These are phyloP conservation scores for Sebastes vulpes DNA, from an alignment of 2,797 vertebrate genomes.

Conservation along the genomic window DNA sequence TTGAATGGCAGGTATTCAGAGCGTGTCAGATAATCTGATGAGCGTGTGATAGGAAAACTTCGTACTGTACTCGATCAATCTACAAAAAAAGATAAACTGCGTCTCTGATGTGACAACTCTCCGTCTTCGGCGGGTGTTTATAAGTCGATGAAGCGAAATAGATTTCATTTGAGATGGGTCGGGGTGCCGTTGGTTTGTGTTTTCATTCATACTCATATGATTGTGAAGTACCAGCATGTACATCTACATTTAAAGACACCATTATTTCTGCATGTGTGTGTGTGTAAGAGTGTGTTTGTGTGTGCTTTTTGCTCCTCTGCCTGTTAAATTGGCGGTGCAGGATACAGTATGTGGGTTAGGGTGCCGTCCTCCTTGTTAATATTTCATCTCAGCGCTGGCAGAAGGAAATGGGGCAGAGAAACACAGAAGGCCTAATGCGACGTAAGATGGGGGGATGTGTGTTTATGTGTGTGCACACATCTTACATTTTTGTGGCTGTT, in stretches of 20 bases:
- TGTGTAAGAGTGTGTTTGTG: neutral
- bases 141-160: slow-evolving; percentile 1
- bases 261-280: neutral
- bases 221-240: neutral
- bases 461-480: neutral
- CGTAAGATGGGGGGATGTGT: slow-evolving; percentile 17
- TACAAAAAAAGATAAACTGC: slow-evolving; percentile 31
- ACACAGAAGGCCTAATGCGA: slow-evolving; percentile 34
- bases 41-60: slow-evolving; percentile 49
- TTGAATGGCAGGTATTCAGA: slow-evolving; percentile 65
- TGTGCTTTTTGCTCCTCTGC: slow-evolving; percentile 23
- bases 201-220: neutral
- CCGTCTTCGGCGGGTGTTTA: neutral
- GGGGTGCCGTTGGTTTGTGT: neutral
- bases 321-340: slow-evolving; percentile 44
- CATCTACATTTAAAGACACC: neutral
- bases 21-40: slow-evolving; percentile 53
- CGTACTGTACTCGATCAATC: slow-evolving; percentile 49
- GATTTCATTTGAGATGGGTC: neutral
- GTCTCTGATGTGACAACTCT: slow-evolving; percentile 12
- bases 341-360: slow-evolving; percentile 68
- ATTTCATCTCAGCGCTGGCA: slow-evolving; percentile 62
- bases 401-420: slow-evolving; percentile 67
- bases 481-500: neutral
- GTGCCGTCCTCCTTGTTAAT: slow-evolving; percentile 71